Evolutionary conservation across 2,888 invertebrate genomes (phyloP).

Genomic region (Idaea straminata): DNA sequence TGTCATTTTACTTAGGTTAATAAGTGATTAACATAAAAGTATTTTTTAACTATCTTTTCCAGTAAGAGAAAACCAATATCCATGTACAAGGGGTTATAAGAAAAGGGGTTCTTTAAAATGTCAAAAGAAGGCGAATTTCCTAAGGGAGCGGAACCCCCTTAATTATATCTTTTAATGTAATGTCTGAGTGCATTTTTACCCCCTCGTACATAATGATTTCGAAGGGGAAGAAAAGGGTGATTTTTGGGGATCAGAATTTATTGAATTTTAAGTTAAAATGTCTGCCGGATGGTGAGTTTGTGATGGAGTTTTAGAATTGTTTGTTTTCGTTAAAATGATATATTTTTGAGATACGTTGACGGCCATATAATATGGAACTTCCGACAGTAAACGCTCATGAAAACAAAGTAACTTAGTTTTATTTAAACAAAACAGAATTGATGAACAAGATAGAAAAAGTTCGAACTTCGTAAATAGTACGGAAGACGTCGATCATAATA

Average conservation of each 20-base stretch:
- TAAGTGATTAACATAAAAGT: too few relatives aligned
- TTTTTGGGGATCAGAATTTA: constrained; percentile 34
- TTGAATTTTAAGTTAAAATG: constrained; percentile 28
- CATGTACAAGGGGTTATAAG: constrained; percentile 51
- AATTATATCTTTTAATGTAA: constrained; percentile 79
- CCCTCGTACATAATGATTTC: constrained; percentile 45
- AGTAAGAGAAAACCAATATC: constrained; percentile 23
- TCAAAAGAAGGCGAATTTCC: constrained; percentile 77
- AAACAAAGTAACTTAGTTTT: too few relatives aligned
- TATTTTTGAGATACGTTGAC: neutral
- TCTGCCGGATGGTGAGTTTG: constrained; percentile 15
- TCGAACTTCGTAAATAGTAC: too few relatives aligned
- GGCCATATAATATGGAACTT: too few relatives aligned
- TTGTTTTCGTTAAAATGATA: neutral
- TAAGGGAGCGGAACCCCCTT: constrained; percentile 67
- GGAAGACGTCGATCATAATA: too few relatives aligned
- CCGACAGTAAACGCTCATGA: too few relatives aligned
- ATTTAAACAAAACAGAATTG: too few relatives aligned
- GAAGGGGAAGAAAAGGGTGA: constrained; percentile 39
- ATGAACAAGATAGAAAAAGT: too few relatives aligned
- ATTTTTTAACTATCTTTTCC: constrained; percentile 20
- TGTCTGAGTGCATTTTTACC: constrained; percentile 77
- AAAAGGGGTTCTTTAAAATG: constrained; percentile 75
- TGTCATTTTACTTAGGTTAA: too few relatives aligned
- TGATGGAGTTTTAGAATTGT: neutral